Conservation (phyloP, 2,113 vertebrate species). For the Apaloderma vittatum region DNA sequence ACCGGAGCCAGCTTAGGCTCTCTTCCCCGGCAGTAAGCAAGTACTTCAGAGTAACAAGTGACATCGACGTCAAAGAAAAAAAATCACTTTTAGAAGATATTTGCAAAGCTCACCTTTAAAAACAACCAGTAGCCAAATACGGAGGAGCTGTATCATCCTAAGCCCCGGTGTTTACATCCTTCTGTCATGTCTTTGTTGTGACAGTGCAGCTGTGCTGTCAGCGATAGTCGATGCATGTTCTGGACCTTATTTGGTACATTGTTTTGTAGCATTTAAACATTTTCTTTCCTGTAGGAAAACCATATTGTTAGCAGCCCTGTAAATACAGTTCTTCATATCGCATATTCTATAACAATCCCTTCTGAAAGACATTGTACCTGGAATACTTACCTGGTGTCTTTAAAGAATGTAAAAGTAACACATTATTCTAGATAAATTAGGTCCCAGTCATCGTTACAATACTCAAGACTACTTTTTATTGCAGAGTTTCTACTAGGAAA, state of each 20-base stretch:
- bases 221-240: neutral
- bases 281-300: neutral
- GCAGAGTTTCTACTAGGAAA: neutral
- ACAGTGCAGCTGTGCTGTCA: neutral
- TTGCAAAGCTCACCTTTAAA: neutral
- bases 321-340: neutral
- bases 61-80: neutral
- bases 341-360: neutral
- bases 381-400: neutral
- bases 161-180: neutral
- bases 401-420: neutral
- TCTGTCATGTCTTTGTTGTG: neutral
- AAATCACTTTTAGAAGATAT: neutral
- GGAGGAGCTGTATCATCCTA: neutral
- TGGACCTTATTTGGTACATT: neutral
- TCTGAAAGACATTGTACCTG: neutral
- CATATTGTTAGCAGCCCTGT: neutral
- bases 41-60: neutral
- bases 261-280: neutral
- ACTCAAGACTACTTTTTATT: neutral
- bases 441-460: neutral
- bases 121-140: neutral
- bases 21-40: neutral
- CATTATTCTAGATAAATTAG: neutral
- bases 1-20: neutral